Base-by-base conservation (phyloP, 2,113 vertebrate species). In the Sphyrna mokarran region DNA sequence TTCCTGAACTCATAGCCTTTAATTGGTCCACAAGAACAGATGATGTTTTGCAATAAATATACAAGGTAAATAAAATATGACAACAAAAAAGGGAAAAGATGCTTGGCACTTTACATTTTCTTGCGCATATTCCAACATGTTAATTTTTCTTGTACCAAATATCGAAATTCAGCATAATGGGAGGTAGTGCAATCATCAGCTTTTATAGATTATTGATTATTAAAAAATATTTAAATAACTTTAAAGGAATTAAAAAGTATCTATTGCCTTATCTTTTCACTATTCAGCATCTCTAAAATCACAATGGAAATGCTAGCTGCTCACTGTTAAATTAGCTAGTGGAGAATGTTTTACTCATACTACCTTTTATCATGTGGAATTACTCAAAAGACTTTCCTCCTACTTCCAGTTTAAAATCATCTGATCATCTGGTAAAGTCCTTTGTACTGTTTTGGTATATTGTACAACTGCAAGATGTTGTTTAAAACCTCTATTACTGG, bases 1-100 rank as follows among this genome's bases (percentile, higher is more conserved):
- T 91, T n/a, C 29, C 54, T 63, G 33, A 91, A 91, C 33, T 91
- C 33, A 66, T n/a, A n/a, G 89, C 89, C n/a, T 91, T 91, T 33
- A 63, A 91, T 63, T 33, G 61, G 29, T 66, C 48, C 54, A 93
- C 61, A 93, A 22, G 37, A 37, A 37, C 20, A 43, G n/a, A 69
- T 94, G 14, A 23, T n/a, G 37, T 11, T 69, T 22, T 48, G 68
- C 69, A 95, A 40, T 68, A 90, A 54, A 90, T 90, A 61, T 90
- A 90, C 86, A 95, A 48, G 94, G 22, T 5, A 69, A 94, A 40
- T 69, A 11, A 68, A 68, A 33, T 22, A 37, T 5, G 20, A 72
- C 7, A 72, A 95, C 33, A 94, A 48, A 72, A 54, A 95, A 43
- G 5, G 7, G 69, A 70, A 72, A 95, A 95, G 8, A 20, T 95